These are phyloP conservation scores for Hypsibius dujardini DNA, from an alignment of 1,140 invertebrate genomes.

Conservation along the genomic window DNA sequence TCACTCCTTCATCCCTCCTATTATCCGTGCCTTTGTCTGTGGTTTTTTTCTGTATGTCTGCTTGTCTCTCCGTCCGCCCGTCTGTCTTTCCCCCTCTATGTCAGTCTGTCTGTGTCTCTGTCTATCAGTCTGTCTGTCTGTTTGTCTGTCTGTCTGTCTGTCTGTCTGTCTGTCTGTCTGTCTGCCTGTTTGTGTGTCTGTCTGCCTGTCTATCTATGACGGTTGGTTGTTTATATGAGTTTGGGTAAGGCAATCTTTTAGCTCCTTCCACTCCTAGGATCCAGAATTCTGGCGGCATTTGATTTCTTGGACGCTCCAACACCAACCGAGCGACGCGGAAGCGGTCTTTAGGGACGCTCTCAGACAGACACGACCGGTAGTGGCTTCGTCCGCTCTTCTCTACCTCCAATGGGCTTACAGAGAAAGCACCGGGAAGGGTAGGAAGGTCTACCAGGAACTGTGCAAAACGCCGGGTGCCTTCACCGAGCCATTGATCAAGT, in stretches of 20 bases:
- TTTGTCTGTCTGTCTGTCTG: too few species aligned
- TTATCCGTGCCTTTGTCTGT: too few species aligned
- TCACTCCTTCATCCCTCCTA: background rate
- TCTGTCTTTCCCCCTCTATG: too few species aligned
- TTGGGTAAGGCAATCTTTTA: background rate
- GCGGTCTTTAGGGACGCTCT: background rate
- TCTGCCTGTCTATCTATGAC: background rate
- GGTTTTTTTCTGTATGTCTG: too few species aligned
- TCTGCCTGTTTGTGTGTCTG: background rate
- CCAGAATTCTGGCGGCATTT: background rate
- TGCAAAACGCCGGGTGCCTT: background rate
- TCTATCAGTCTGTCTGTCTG: too few species aligned
- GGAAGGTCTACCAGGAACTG: background rate
- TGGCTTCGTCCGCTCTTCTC: background rate
- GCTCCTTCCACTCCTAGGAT: slow-evolving; percentile 1
- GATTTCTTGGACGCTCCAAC: background rate
- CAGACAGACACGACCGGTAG: background rate
- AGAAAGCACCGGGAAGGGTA: background rate
- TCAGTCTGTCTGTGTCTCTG: too few species aligned
- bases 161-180: too few species aligned
- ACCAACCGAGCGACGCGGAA: background rate
- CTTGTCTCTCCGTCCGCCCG: too few species aligned
- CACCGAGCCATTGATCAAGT: slow-evolving; percentile 23
- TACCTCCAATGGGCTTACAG: slow-evolving; percentile 8
- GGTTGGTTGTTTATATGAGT: background rate